phyloP scores from a whole-genome alignment of 1,140 invertebrate species.

The Drosophila oshimai region DNA sequence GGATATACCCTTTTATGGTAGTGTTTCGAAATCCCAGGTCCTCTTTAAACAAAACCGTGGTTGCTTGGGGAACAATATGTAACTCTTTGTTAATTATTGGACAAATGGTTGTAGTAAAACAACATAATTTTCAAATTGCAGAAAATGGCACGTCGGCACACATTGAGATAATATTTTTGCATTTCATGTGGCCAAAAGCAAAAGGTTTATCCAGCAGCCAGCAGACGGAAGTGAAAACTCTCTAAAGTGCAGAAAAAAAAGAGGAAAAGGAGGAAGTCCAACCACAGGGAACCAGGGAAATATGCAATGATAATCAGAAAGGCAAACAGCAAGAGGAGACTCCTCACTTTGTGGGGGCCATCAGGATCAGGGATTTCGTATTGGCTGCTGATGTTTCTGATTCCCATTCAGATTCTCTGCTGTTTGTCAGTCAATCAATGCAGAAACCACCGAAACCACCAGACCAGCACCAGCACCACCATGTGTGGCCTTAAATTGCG shows the following conservation, averaged over 20 bases:
- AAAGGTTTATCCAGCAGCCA: constrained; percentile 20
- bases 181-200: constrained; percentile 40
- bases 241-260: background rate
- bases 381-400: background rate
- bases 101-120: too few species aligned
- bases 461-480: too few species aligned
- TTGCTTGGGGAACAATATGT: too few species aligned
- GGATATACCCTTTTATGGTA: too few species aligned
- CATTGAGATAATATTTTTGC: constrained; percentile 62
- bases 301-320: constrained; percentile 65
- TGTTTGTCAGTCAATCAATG: constrained; percentile 56
- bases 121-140: too few species aligned
- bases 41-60: too few species aligned
- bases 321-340: constrained; percentile 44
- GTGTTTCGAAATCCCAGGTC: too few species aligned
- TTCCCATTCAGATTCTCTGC: background rate
- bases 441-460: background rate
- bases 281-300: constrained; percentile 24
- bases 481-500: background rate
- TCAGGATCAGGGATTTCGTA: constrained; percentile 12
- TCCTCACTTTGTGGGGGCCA: constrained; percentile 21
- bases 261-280: too few species aligned
- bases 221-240: constrained; percentile 7
- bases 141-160: too few species aligned
- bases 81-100: too few species aligned